phyloP scores from a whole-genome alignment of 2,888 invertebrate genomes.

The Stegana nigrithorax region DNA sequence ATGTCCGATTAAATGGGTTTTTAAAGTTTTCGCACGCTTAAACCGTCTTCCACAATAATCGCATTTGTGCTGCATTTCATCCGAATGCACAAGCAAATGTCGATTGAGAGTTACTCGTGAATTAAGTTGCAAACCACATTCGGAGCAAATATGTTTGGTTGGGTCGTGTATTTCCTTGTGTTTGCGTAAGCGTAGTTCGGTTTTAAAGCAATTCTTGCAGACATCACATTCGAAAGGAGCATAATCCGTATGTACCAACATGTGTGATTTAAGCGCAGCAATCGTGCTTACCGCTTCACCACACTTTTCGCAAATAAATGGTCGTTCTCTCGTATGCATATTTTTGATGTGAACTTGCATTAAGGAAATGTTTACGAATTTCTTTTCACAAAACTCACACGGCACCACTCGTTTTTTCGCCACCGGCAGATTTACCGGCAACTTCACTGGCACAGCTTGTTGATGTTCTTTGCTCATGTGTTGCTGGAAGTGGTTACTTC shows the following conservation, averaged over 20 bases:
- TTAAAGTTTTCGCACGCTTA: slow-evolving; percentile 67
- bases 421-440: no score
- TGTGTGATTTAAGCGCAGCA: slow-evolving; percentile 69
- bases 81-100: slow-evolving; percentile 64
- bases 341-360: slow-evolving; percentile 57
- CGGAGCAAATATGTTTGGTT: slow-evolving; percentile 62
- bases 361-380: slow-evolving; percentile 50
- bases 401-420: not conserved
- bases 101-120: slow-evolving; percentile 61
- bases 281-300: slow-evolving; percentile 69
- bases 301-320: slow-evolving; percentile 70
- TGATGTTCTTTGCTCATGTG: not conserved
- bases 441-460: not conserved
- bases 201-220: slow-evolving; percentile 67
- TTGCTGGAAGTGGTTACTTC: not conserved
- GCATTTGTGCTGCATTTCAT: slow-evolving; percentile 65
- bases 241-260: slow-evolving; percentile 70
- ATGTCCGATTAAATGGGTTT: slow-evolving; percentile 67
- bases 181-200: slow-evolving; percentile 55
- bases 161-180: slow-evolving; percentile 65
- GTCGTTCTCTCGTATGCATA: slow-evolving; percentile 65
- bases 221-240: slow-evolving; percentile 69
- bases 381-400: slow-evolving; percentile 52
- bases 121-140: slow-evolving; percentile 63
- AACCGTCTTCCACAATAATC: slow-evolving; percentile 65